Evolutionary conservation across 2,888 invertebrate species (phyloP), one percentile per base, ranked within the genome.

Genomic region (Uropetala carovei): DNA sequence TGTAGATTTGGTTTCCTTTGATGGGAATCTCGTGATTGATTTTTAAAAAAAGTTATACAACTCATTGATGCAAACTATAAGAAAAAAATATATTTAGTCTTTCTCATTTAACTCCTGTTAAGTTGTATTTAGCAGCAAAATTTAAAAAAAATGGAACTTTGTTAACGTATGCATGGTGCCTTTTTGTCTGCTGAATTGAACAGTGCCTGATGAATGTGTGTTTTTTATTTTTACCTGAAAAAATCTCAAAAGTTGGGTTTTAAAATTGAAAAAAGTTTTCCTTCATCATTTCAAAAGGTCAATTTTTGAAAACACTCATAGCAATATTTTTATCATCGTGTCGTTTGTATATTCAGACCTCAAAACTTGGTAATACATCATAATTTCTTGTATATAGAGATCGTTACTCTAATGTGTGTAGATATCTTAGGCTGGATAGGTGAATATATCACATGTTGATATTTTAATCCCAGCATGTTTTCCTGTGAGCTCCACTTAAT

Each of bases 161-260:
- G 89, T 89, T 89, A 89, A 22, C 27, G 89, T 89, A 89, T 89
- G 60, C 89, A 43, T 89, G 89, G 89, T 89, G 89, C 89, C 89
- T 89, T 89, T 89, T 64, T 64, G 89, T 64, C 89, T 89, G 64
- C 89, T 89, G 89, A 64, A 89, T 89, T 89, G 68, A 89, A 89
- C 64, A 89, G 89, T 89, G 89, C 89, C 89, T 89, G 64, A 89
- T 89, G 89, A 89, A 68, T 64, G 64, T 64, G 18, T 56, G 60
- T 68, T 57, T 85, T 86, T 68, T 89, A 43, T 59, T 89, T 86
- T 89, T n/a, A 89, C 89, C 89, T 43, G 18, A 68, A 89, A 60
- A 89, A 64, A 60, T 22, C 75, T 75, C 75, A 75, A 75, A 43
- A 18, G 60, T 89, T 64, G 27, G 59, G 59, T 86, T 86, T 64